phyloP scores from a whole-genome alignment of 2,797 vertebrate species.

The Poecile montanus region DNA sequence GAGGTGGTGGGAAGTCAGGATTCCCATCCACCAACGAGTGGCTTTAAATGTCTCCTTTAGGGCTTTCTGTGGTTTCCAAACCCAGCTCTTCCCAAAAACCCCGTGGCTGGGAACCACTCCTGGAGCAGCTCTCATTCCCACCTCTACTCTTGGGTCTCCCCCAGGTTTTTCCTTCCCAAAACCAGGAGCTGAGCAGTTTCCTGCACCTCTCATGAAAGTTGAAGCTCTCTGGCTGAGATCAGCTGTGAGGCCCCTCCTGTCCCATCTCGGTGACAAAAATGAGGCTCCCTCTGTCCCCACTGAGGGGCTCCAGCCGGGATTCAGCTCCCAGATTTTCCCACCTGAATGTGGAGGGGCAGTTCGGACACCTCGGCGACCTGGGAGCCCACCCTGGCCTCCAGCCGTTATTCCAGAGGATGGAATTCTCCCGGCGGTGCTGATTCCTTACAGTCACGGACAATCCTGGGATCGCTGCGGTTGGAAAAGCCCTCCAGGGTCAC shows the following conservation, averaged over 20 bases:
- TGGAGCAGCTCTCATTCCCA: not conserved
- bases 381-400: not conserved
- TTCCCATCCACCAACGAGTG: accelerated
- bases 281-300: not conserved
- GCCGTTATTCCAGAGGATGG: not conserved
- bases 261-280: accelerated
- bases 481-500: not conserved
- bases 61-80: not conserved
- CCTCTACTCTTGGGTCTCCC: not conserved
- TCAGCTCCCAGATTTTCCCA: not conserved
- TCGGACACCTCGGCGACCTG: accelerated
- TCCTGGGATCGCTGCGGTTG: accelerated
- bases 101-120: not conserved
- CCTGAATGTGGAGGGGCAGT: accelerated
- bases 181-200: not conserved
- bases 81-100: not conserved
- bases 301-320: not conserved
- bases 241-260: not conserved
- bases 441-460: accelerated
- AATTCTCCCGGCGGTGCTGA: not conserved
- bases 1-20: not conserved
- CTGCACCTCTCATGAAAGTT: accelerated
- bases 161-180: not conserved
- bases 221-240: too few relatives aligned
- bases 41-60: not conserved